Evolutionary conservation across 1,140 invertebrate genomes (phyloP), one percentile per base, ranked within the genome.

Genomic region (Temnothorax curvispinosus): DNA sequence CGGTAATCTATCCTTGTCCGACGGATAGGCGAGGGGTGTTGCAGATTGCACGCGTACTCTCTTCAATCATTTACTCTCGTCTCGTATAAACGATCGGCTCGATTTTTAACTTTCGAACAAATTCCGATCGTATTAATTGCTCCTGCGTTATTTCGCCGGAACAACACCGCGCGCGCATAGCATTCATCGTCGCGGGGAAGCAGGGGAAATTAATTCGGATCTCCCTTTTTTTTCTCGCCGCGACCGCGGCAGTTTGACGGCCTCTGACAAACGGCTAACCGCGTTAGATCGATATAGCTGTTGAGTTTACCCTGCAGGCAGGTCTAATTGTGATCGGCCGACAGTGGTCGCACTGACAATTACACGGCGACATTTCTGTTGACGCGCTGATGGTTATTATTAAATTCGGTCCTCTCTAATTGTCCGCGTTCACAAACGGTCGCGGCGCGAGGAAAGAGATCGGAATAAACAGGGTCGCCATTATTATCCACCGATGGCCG

Each of bases 201-300:
- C 27, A 44, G 52, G 35, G 52, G 27, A n/a, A 84, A 84, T 84
- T 74, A 84, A 74, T 84, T 60, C n/a, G 18, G 35, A 60, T 56
- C 18, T 38, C 8, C 3, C 6, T 27, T 21, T 44, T 69, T 56
- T 56, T 72, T 58, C 21, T 56, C 21, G 21, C 9, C 38, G 13
- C 54, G 4, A 72, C 69, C 44, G 41, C 67, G 54, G 27, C 32
- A 60, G 32, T 75, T 84, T 75, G 80, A 84, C 44, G 41, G 18
- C 13, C 69, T 38, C 80, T 84, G 69, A 84, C 80, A 84, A 74
- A 84, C 80, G 80, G 80, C 52, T 75, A 75, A 84, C 80, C 80
- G 38, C 69, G 41, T n/a, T 13, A 44, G 44, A 60, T 75, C 38
- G 54, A 62, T 54, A 35, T 32, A 38, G 54, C 54, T 58, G 67